Evolutionary conservation across 2,113 vertebrate genomes (phyloP), one percentile per base, ranked within the genome.

Genomic region (Pampusana beccarii): DNA sequence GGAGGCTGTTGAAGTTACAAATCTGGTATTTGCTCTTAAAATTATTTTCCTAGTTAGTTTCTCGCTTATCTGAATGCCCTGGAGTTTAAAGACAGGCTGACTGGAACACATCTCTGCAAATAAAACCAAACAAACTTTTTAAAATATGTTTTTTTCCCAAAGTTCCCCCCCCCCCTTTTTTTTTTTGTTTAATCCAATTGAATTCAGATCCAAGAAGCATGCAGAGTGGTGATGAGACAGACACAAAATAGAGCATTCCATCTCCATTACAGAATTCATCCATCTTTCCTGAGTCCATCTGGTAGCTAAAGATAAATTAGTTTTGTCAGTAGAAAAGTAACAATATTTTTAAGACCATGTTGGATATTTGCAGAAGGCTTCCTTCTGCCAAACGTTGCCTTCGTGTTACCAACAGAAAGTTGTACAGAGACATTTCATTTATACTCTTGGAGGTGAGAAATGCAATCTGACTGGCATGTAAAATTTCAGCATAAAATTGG

Each of bases 281-380:
- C 29, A 26, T 95, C 74, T 95, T 74, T 73, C 83, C 66, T 36
- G 75, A 93, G 24, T 71, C 70, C 71, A 29, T 69, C 44, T 86
- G 64, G 72, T 84, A 95, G 78, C 33, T 81, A 50, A 84, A 91
- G 83, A 90, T 78, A 64, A 89, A 85, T 91, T 78, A 38, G 53
- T 78, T 89, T 89, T 78, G 29, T 83, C 73, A 60, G 80, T 73
- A 89, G 84, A 88, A 95, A 95, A 88, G 86, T 61, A 89, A 48
- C 79, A 80, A 9, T 95, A 73, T 93, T 90, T 95, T 92, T 50
- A 56, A 80, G 50, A 60, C 54, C 62, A 65, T 0, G 0, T 6
- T 94, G 78, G 54, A 67, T 96, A 75, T 95, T 96, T 95, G 42
- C 58, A 87, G 84, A 86, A 92, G 51, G 33, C 16, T 90, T 46